These are phyloP conservation scores for zebrafish (Danio rerio) DNA, from an alignment of 2,113 vertebrate genomes.

Conservation along the genomic window GRCz12tu NC_133188.1:22710501-22711000, in stretches of 20 bases:
- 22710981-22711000: slow-evolving; percentile 79
- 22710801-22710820: slow-evolving; percentile 67
- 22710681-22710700: slow-evolving; percentile 49
- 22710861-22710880: slow-evolving; percentile 76
- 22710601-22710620: slow-evolving; percentile 75
- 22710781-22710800: slow-evolving; percentile 67
- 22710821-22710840: slow-evolving; percentile 64
- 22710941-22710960: slow-evolving; percentile 74
- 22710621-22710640: slow-evolving; percentile 75
- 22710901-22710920: slow-evolving; percentile 62
- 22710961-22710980: slow-evolving; percentile 70
- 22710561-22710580: slow-evolving; percentile 24
- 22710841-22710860: slow-evolving; percentile 71
- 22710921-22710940: slow-evolving; percentile 69
- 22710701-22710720: slow-evolving; percentile 70
- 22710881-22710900: slow-evolving; percentile 60
- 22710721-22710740: slow-evolving; percentile 69
- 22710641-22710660: slow-evolving; percentile 77
- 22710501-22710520: slow-evolving; percentile 25
- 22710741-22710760: slow-evolving; percentile 70
- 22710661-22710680: slow-evolving; percentile 64
- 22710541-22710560: slow-evolving; percentile 9
- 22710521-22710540: background rate
- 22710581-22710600: slow-evolving; percentile 49
- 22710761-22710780: slow-evolving; percentile 50